Conservation (phyloP, 2,113 vertebrate species). For the Phylloscopus whistleri region DNA sequence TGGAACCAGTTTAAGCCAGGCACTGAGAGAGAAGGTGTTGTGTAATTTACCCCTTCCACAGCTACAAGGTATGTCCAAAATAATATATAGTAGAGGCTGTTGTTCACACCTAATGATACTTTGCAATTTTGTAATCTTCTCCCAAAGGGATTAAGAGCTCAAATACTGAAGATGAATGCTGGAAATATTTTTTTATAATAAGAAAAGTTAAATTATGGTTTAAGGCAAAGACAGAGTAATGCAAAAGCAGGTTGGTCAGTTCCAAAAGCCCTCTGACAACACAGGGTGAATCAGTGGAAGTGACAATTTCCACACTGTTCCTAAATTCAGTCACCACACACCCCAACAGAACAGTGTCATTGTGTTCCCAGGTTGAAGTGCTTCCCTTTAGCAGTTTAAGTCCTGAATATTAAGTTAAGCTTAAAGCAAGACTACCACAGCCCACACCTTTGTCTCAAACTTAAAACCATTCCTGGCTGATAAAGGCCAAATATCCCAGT, state of each 20-base stretch:
- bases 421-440: background rate
- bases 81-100: background rate
- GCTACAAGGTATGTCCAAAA: background rate
- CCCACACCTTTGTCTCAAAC: background rate
- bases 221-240: background rate
- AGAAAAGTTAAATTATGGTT: background rate
- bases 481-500: background rate
- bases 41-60: background rate
- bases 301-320: background rate
- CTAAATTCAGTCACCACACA: background rate
- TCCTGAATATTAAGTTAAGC: background rate
- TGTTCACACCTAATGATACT: background rate
- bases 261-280: background rate
- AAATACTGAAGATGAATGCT: background rate
- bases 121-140: background rate
- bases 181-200: background rate
- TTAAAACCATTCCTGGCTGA: background rate
- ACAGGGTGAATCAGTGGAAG: background rate
- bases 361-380: background rate
- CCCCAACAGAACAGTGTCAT: background rate
- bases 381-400: background rate
- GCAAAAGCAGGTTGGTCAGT: background rate
- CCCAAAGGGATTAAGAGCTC: background rate
- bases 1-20: conserved; percentile 7
- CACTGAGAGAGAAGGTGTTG: background rate